Conservation (phyloP, 2,113 vertebrate genomes). For the Crotalus helleri region DNA sequence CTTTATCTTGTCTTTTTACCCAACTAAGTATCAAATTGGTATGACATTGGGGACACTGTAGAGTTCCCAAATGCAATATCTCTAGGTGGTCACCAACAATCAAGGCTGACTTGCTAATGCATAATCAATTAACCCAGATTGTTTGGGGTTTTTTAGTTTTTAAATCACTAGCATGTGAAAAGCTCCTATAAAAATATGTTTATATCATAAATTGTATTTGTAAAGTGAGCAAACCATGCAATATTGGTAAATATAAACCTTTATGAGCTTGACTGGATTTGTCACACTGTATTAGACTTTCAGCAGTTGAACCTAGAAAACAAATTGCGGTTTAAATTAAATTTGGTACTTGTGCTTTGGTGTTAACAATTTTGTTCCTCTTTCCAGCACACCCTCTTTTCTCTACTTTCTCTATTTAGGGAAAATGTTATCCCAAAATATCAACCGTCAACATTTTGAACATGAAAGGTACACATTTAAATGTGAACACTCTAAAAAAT, state of each 20-base stretch:
- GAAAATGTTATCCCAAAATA: slow-evolving; percentile 43
- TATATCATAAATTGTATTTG: slow-evolving; percentile 19
- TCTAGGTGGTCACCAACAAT: background rate
- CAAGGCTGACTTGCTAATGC: background rate
- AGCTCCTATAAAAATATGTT: background rate
- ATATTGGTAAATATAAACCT: slow-evolving; percentile 12
- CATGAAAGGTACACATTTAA: background rate
- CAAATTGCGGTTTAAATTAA: slow-evolving; percentile 7
- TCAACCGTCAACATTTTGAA: slow-evolving; percentile 27
- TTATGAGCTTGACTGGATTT: slow-evolving; percentile 13
- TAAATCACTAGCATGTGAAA: slow-evolving; percentile 15
- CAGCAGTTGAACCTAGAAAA: background rate
- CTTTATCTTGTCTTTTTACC: background rate
- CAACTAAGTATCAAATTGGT: background rate
- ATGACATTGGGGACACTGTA: background rate
- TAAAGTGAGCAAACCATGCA: slow-evolving; percentile 14
- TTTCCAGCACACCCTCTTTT: background rate
- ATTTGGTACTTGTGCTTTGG: background rate
- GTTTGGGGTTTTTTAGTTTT: background rate
- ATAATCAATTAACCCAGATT: background rate
- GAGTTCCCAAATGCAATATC: background rate
- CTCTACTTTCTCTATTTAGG: slow-evolving; percentile 13
- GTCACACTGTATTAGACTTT: slow-evolving; percentile 18
- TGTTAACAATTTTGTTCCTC: background rate
- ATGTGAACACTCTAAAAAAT: slow-evolving; percentile 18